Percentiles rank a stretch among this genome's conserved stretches.
These are phyloP conservation scores for Todiramphus saurophagus DNA, from an alignment of 2,113 vertebrate genomes.

Conservation along the genomic window DNA sequence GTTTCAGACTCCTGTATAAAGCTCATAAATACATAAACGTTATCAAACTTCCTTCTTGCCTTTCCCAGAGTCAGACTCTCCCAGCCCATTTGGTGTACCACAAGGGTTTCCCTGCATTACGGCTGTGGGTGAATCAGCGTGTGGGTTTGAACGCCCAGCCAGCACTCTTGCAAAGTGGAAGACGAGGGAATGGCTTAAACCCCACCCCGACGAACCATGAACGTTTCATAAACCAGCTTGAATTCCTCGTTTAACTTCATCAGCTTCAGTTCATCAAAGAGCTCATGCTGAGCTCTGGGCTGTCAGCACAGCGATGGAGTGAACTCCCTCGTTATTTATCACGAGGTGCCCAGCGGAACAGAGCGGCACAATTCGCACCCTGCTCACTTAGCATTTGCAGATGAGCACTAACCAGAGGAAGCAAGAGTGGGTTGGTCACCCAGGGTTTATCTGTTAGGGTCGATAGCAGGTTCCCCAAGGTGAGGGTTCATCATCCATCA, in stretches of 20 bases:
- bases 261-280: not conserved
- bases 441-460: not conserved
- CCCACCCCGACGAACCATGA: too few species aligned
- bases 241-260: not conserved
- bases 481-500: not conserved
- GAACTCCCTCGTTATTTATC: not conserved
- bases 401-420: not conserved
- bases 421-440: not conserved
- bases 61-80: not conserved
- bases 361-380: not conserved
- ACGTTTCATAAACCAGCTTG: not conserved
- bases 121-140: not conserved
- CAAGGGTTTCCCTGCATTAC: rapidly evolving
- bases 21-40: not conserved
- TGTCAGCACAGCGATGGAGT: not conserved
- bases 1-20: not conserved
- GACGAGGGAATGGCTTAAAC: not conserved
- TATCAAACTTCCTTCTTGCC: not conserved
- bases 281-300: not conserved
- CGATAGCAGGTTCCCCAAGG: not conserved
- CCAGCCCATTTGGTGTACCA: not conserved
- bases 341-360: not conserved
- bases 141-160: not conserved
- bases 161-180: not conserved
- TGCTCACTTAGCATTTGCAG: not conserved